phyloP scores from a whole-genome alignment of 2,888 invertebrate genomes.

The Siphlonurus alternatus region DNA sequence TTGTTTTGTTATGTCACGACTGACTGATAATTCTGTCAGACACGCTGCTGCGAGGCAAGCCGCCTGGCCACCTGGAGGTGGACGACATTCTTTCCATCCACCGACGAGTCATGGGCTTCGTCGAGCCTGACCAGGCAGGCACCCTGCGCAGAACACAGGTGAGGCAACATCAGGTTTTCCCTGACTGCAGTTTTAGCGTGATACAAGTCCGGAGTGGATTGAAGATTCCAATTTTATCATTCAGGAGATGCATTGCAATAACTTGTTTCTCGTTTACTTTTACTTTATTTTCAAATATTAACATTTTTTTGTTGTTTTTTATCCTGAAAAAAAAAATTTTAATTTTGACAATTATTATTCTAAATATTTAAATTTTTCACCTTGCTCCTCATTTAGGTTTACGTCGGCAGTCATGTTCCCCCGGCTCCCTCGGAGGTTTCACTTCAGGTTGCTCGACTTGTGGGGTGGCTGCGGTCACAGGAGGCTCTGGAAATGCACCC shows the following conservation, averaged over 20 bases:
- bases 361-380: constrained; percentile 24
- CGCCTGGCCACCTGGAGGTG: constrained; percentile 24
- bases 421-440: constrained; percentile 71
- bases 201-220: too few relatives aligned
- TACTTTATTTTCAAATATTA: not conserved
- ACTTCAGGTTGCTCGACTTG: constrained; percentile 68
- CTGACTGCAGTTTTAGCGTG: too few relatives aligned
- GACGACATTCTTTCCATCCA: constrained; percentile 87
- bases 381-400: constrained; percentile 72
- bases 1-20: too few relatives aligned
- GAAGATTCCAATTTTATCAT: too few relatives aligned
- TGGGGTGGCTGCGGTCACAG: constrained; percentile 86
- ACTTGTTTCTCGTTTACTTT: not conserved
- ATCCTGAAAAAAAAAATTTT: not conserved
- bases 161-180: too few relatives aligned
- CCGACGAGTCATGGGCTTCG: constrained; percentile 80
- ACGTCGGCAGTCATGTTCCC: constrained; percentile 88
- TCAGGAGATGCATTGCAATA: not conserved
- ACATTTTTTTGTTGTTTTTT: not conserved
- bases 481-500: constrained; percentile 75
- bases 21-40: too few relatives aligned
- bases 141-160: constrained; percentile 66
- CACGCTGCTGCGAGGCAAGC: constrained; percentile 19
- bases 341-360: not conserved
- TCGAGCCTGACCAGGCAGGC: constrained; percentile 85